Evolutionary conservation across 2,797 vertebrate species (phyloP).

Genomic region (Gymnothorax reevesii): DNA sequence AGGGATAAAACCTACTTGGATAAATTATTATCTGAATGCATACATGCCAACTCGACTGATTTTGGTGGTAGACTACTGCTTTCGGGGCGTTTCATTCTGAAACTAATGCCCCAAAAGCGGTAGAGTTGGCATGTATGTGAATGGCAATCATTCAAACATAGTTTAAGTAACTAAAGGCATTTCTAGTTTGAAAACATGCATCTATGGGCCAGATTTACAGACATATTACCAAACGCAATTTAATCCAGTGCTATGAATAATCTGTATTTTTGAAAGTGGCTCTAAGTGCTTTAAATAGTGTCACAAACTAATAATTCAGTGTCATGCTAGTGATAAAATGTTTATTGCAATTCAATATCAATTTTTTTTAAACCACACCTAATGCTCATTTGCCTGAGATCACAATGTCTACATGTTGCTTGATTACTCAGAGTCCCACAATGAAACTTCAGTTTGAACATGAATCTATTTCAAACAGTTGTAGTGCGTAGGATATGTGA

Average conservation of each 20-base stretch:
- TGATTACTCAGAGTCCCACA: neutral
- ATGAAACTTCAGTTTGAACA: neutral
- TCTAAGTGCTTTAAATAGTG: neutral
- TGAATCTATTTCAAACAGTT: neutral
- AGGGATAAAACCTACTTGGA: neutral
- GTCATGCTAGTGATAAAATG: neutral
- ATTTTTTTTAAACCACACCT: neutral
- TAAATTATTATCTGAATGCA: no score
- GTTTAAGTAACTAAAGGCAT: neutral
- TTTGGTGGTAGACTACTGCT: no score
- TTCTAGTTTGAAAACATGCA: neutral
- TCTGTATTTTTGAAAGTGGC: no score
- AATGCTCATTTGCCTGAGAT: neutral
- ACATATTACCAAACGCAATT: no score
- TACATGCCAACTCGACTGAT: no score
- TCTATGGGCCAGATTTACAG: neutral
- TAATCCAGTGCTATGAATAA: no score
- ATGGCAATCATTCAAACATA: neutral
- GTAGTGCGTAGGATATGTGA: neutral
- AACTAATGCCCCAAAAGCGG: no score
- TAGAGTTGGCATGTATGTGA: no score
- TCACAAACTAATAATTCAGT: neutral
- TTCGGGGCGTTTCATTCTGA: no score
- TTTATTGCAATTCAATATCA: neutral
- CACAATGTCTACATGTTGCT: neutral